A percentile compares a stretch with the other conserved stretches of the same genome.
Evolutionary conservation across 2,888 invertebrate species (phyloP).

Genomic region (Venustoraphidia nigricollis): DNA sequence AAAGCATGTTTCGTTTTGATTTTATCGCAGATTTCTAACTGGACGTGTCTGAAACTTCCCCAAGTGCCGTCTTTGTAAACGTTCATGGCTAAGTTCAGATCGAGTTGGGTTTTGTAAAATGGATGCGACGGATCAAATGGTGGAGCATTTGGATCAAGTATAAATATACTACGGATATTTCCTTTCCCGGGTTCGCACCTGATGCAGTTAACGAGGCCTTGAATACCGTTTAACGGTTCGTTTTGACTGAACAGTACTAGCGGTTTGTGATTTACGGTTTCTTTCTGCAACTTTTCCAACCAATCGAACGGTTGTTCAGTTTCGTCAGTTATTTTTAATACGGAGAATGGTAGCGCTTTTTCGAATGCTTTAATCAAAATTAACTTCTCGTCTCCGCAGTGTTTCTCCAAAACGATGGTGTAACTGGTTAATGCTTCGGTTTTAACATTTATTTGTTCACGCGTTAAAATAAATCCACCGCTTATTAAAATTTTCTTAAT

Average conservation of each 20-base stretch:
- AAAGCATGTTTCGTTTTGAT: constrained; percentile 46
- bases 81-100: constrained; percentile 61
- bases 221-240: constrained; percentile 58
- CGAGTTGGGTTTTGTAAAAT: constrained; percentile 43
- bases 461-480: constrained; percentile 42
- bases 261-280: constrained; percentile 27
- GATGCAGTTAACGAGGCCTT: constrained; percentile 77
- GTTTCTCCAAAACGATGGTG: constrained; percentile 33
- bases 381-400: constrained; percentile 34
- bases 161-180: constrained; percentile 37
- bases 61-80: constrained; percentile 26
- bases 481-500: constrained; percentile 35
- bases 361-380: constrained; percentile 28
- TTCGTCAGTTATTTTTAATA: constrained; percentile 27
- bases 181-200: constrained; percentile 40
- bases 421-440: constrained; percentile 28
- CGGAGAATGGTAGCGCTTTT: constrained; percentile 31
- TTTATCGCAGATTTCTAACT: constrained; percentile 9
- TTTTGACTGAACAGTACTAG: constrained; percentile 47
- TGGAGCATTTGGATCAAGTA: constrained; percentile 41
- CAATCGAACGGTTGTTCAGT: constrained; percentile 31
- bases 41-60: constrained; percentile 10
- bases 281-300: constrained; percentile 31
- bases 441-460: constrained; percentile 36
- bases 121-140: constrained; percentile 42